A percentile compares a stretch with the other conserved stretches of the same genome.
These are phyloP conservation scores for Oostethus manadensis DNA, from an alignment of 2,113 vertebrate species.

Conservation along the genomic window DNA sequence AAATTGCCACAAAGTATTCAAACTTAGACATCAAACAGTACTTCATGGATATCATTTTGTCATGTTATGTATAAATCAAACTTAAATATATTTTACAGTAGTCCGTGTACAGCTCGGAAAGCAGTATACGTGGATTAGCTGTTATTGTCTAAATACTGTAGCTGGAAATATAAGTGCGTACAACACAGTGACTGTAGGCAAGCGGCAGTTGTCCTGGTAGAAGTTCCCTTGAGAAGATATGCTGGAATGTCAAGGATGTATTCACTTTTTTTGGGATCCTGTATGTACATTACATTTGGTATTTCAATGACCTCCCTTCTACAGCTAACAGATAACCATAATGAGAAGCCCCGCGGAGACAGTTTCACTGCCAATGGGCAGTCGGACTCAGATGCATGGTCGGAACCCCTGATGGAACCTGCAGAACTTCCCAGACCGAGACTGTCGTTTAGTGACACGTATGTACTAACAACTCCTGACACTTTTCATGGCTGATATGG, in stretches of 20 bases:
- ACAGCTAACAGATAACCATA: slow-evolving; percentile 77
- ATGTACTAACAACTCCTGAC: slow-evolving; percentile 54
- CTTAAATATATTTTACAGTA: no score
- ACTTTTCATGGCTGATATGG: not conserved
- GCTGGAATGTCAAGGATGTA: not conserved
- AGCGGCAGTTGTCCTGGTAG: no score
- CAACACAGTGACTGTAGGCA: no score
- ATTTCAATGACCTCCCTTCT: not conserved
- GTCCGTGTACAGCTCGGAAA: no score
- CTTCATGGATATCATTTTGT: no score
- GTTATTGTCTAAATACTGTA: no score
- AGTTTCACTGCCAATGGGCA: slow-evolving; percentile 81
- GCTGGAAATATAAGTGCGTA: no score
- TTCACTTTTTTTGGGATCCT: not conserved
- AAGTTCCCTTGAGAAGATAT: no score
- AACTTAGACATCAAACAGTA: no score
- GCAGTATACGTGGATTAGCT: no score
- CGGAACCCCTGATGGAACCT: slow-evolving; percentile 76
- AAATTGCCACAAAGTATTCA: no score
- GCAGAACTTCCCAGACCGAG: slow-evolving; percentile 81
- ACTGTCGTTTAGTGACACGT: slow-evolving; percentile 90
- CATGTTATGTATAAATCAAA: no score
- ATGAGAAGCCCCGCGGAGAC: slow-evolving; percentile 68
- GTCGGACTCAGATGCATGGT: slow-evolving; percentile 82
- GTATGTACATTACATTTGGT: not conserved